Percentiles rank a stretch among this genome's conserved stretches.
phyloP scores from a whole-genome alignment of 2,113 vertebrate species.

The Urocitellus parryii region DNA sequence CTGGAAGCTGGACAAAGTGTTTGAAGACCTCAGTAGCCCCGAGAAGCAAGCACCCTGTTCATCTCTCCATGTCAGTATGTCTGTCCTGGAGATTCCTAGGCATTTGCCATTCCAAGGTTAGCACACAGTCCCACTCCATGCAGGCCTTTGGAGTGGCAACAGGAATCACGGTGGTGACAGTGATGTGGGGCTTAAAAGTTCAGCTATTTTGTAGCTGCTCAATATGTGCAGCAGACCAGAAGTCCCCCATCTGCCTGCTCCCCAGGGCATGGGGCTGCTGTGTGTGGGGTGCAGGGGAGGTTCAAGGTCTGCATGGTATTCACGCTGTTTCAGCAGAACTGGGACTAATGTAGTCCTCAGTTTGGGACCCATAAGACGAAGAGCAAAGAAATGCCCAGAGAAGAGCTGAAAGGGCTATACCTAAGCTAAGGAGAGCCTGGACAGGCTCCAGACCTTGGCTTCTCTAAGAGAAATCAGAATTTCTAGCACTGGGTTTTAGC shows the following conservation, averaged over 20 bases:
- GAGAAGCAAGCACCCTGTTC: neutral
- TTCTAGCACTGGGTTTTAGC: neutral
- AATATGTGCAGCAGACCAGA: neutral
- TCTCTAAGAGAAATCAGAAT: neutral
- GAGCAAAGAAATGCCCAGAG: neutral
- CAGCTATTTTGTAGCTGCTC: neutral
- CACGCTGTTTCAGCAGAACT: neutral
- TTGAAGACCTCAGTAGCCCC: neutral
- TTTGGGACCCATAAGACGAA: neutral
- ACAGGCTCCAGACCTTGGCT: neutral
- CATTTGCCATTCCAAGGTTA: neutral
- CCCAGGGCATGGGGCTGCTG: neutral
- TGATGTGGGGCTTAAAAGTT: neutral
- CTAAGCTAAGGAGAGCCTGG: neutral
- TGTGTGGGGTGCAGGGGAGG: accelerated
- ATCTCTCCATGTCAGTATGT: neutral
- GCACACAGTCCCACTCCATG: neutral
- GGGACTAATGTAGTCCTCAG: neutral
- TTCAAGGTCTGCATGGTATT: neutral
- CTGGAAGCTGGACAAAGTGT: neutral
- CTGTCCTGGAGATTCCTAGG: neutral
- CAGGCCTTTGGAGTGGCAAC: neutral
- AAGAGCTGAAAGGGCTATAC: neutral
- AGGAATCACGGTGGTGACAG: neutral
- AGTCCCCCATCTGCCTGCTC: neutral